A percentile compares a stretch with the other conserved stretches of the same genome.
These are phyloP conservation scores for Apistogramma diplotaenia DNA, from an alignment of 2,113 vertebrate genomes.

Conservation along the genomic window DNA sequence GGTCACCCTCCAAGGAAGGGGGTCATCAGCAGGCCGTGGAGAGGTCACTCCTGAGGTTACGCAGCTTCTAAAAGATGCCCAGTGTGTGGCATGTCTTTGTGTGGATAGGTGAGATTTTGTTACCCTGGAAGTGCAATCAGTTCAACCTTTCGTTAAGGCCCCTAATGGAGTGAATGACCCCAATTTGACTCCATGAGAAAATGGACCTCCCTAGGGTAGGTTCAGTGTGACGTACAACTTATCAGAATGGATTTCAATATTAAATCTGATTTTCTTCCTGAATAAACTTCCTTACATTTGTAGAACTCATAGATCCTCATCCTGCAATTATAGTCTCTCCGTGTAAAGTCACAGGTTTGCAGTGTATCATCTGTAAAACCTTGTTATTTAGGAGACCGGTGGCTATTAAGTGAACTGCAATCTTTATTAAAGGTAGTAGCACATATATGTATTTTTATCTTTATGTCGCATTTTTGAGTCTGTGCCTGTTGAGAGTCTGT, in stretches of 20 bases:
- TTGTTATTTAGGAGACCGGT: too few species aligned
- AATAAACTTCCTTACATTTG: neutral
- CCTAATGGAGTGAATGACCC: constrained; percentile 47
- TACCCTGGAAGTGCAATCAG: constrained; percentile 42
- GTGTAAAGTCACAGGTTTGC: neutral
- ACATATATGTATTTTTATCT: too few species aligned
- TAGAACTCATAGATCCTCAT: neutral
- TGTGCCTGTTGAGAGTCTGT: too few species aligned
- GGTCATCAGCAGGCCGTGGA: constrained; percentile 66
- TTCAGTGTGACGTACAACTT: neutral
- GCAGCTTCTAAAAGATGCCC: constrained; percentile 45
- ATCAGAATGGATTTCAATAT: neutral
- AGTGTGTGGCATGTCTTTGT: constrained; percentile 68
- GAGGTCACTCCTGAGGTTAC: constrained; percentile 59
- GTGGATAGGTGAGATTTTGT: constrained; percentile 69
- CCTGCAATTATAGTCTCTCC: neutral
- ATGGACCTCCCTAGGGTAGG: neutral
- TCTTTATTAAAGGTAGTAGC: neutral
- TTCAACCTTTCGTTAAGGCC: constrained; percentile 34
- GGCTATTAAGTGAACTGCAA: neutral
- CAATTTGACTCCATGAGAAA: constrained; percentile 31
- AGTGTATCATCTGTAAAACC: neutral
- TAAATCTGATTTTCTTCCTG: neutral
- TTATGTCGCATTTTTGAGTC: too few species aligned
- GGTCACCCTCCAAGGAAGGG: constrained; percentile 56